A percentile compares a stretch with the other conserved stretches of the same genome.
Conservation (phyloP, 2,113 vertebrate species). For the Phylloscopus trochilus region DNA sequence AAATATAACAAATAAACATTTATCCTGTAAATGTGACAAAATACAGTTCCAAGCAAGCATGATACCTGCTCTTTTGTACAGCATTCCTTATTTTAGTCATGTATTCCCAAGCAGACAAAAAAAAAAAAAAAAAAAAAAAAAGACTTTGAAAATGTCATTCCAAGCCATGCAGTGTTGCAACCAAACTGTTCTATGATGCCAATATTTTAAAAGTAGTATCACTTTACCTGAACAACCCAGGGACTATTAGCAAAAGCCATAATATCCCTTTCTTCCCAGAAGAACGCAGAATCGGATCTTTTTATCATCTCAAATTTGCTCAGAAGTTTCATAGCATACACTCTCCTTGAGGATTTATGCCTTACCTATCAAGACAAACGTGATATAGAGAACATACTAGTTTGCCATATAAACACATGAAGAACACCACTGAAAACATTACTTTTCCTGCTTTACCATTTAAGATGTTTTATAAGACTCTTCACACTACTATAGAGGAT, state of each 20-base stretch:
- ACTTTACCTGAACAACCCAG: conserved; percentile 97
- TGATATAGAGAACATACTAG: not conserved
- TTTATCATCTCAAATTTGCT: conserved; percentile 99
- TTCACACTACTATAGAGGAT: not conserved
- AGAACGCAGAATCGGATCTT: conserved; percentile 98
- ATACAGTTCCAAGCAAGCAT: not conserved
- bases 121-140: not conserved
- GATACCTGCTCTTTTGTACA: not conserved
- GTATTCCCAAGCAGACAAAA: not conserved
- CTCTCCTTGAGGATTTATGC: conserved; percentile 92
- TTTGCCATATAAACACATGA: not conserved
- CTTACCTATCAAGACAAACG: conserved; percentile 82
- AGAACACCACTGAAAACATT: not conserved
- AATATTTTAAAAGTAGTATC: not conserved
- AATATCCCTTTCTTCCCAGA: conserved; percentile 99
- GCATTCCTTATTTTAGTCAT: not conserved
- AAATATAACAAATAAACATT: no score
- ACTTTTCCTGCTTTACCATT: not conserved
- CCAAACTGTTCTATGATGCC: accelerated
- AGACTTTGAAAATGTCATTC: not conserved
- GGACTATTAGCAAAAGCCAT: conserved; percentile 98
- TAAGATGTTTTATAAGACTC: not conserved
- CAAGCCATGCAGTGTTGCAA: not conserved
- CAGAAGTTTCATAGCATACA: conserved; percentile 98
- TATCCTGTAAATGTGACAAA: not conserved